Evolutionary conservation across 2,888 invertebrate genomes (phyloP).

Genomic region (Sarcophaga carnaria): DNA sequence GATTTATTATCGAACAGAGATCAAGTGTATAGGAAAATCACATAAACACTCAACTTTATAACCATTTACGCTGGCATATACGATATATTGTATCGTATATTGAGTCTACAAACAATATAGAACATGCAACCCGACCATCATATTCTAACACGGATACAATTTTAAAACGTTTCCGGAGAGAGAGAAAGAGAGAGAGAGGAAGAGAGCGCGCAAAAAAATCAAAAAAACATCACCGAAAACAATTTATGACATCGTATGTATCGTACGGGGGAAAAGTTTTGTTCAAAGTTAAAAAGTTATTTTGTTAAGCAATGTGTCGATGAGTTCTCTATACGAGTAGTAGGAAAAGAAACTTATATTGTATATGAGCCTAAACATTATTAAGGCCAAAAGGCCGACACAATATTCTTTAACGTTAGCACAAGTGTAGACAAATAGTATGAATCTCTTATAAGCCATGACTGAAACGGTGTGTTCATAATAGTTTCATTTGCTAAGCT

Average conservation of each 20-base stretch:
- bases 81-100: not conserved
- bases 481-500: not conserved
- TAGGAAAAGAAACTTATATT: conserved; percentile 37
- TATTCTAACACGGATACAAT: too few relatives aligned
- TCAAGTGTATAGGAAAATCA: conserved; percentile 57
- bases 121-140: conserved; percentile 21
- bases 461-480: not conserved
- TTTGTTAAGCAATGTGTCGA: conserved; percentile 36
- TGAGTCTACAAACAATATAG: not conserved
- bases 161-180: too few relatives aligned
- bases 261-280: not conserved
- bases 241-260: conserved; percentile 60
- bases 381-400: conserved; percentile 69
- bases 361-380: conserved; percentile 64
- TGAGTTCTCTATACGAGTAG: conserved; percentile 38
- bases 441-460: conserved; percentile 6
- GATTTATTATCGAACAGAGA: conserved; percentile 65
- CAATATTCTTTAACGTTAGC: conserved; percentile 47
- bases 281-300: conserved; percentile 5
- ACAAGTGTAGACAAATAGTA: conserved; percentile 7
- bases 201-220: too few relatives aligned
- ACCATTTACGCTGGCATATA: conserved; percentile 48
- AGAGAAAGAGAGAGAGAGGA: too few relatives aligned
- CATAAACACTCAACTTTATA: conserved; percentile 63
- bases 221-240: not conserved